A percentile compares a stretch with the other conserved stretches of the same genome.
phyloP scores from a whole-genome alignment of 1,140 invertebrate species.

The Adoxophyes honmai region DNA sequence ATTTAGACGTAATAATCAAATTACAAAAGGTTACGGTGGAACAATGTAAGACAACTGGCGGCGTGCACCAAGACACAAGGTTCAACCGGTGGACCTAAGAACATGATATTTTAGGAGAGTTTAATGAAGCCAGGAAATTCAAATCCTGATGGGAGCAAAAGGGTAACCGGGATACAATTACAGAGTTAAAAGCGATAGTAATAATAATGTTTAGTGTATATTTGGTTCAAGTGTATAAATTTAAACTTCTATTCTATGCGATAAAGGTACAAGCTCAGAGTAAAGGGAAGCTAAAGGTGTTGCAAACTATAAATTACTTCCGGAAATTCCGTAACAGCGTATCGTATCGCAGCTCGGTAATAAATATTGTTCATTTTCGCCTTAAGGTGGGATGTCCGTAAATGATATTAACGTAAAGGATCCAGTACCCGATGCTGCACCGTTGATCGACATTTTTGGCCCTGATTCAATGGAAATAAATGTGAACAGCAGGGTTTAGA shows the following conservation, averaged over 20 bases:
- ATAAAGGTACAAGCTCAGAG: slow-evolving; percentile 10
- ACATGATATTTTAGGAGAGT: background rate
- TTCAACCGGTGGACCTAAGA: slow-evolving; percentile 6
- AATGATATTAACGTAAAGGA: slow-evolving; percentile 32
- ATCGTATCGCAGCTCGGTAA: slow-evolving; percentile 45
- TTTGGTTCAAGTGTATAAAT: too few species aligned
- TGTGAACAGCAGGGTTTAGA: too few species aligned
- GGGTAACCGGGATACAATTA: background rate
- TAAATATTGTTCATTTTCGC: slow-evolving; percentile 69
- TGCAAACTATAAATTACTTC: slow-evolving; percentile 62
- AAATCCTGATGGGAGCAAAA: slow-evolving; percentile 6
- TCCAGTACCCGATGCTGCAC: background rate
- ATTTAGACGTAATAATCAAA: background rate
- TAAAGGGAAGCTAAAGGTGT: slow-evolving; percentile 41
- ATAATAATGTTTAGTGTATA: background rate
- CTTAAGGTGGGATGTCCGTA: slow-evolving; percentile 48
- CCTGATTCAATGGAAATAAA: too few species aligned
- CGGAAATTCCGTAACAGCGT: slow-evolving; percentile 47
- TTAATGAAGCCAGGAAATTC: slow-evolving; percentile 8
- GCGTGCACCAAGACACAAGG: background rate
- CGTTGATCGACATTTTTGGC: too few species aligned
- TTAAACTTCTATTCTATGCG: too few species aligned
- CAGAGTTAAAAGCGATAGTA: background rate
- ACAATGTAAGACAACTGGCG: background rate
- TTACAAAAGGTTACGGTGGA: background rate